Base-by-base conservation (phyloP, 2,113 vertebrate genomes). In the Myodes glareolus region DNA sequence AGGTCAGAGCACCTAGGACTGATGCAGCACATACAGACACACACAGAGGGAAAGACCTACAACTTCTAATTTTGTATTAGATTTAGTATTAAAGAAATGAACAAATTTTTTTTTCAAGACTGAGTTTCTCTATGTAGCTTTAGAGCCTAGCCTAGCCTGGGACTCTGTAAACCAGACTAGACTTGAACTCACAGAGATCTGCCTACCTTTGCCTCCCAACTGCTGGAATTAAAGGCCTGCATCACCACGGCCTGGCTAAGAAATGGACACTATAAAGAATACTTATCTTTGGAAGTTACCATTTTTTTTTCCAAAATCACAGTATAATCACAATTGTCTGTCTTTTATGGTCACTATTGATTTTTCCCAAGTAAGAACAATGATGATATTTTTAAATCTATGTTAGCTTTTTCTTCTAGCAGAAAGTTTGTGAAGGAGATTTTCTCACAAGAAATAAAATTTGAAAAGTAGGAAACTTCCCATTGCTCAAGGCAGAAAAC, bases 301-400 rank as follows among this genome's bases (percentile, higher is more conserved):
- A 1, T 85, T 87, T 92, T 70, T 70, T 63, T 78, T 61, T 63
- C 17, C 31, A 92, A 92, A 47, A 90, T 77, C 9, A 23, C 10
- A 75, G 63, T 42, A 0, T 36, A 80, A 0, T 39, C 58, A 58
- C 19, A 86, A 76, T 67, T 61, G 67, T 17, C 39, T 36, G 67
- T 14, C 55, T 90, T 85, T 97, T 94, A 52, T 92, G 75, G 90
- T 88, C 39, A 70, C 9, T 94, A 90, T 50, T 95, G 65, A 88
- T 85, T 95, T 95, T 84, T 93, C 50, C 63, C 75, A 75, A 81
- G 50, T 90, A 81, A 91, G n/a, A 67, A 77, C 42, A 39, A 76
- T 72, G 42, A 23, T 92, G 39, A 94, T 94, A 90, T 73, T 42
- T 94, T 93, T 96, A 47, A 67, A 67, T 93, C 9, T 73, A 1